Conservation (phyloP, 2,113 vertebrate species). For the Heteronetta atricapilla region DNA sequence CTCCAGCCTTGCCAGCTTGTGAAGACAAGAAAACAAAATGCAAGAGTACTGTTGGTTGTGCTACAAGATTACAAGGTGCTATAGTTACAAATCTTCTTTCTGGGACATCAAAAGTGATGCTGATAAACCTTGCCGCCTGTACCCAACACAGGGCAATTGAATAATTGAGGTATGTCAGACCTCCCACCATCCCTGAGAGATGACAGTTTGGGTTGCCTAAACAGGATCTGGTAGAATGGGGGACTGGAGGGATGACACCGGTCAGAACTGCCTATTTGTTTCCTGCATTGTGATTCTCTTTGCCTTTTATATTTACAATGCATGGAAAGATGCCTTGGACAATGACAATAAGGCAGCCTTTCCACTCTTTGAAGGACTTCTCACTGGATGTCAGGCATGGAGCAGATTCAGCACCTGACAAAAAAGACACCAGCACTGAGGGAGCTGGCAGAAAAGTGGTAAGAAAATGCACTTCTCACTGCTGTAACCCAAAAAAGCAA, state of each 20-base stretch:
- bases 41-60: accelerated
- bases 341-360: background rate
- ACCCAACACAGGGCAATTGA: background rate
- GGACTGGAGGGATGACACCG: background rate
- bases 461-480: background rate
- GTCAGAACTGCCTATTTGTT: background rate
- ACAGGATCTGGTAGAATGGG: background rate
- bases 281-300: background rate
- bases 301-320: background rate
- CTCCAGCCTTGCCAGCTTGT: background rate
- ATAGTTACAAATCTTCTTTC: background rate
- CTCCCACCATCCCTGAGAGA: background rate
- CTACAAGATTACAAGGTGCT: background rate
- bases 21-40: background rate
- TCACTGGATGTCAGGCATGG: background rate
- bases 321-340: background rate
- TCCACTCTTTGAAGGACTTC: background rate
- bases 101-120: background rate
- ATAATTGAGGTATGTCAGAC: background rate
- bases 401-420: background rate
- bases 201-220: background rate
- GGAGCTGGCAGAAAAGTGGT: background rate
- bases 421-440: background rate
- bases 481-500: background rate
- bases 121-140: background rate